A percentile compares a stretch with the other conserved stretches of the same genome.
Evolutionary conservation across 2,888 invertebrate genomes (phyloP).

Genomic region (Ichneumoninae sp.): DNA sequence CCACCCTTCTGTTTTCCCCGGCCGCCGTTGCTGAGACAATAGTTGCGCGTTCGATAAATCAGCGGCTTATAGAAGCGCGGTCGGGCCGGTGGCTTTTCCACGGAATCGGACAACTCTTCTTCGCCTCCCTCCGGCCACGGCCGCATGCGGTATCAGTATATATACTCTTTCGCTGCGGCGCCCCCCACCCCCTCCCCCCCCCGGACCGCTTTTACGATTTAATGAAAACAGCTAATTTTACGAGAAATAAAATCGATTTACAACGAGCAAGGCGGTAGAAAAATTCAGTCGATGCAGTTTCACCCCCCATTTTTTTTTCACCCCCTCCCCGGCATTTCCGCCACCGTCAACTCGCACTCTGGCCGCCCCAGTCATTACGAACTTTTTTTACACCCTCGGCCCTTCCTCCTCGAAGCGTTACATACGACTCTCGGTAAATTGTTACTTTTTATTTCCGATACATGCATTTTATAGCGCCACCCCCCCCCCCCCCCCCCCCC

Average conservation of each 20-base stretch:
- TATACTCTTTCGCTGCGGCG: conserved; percentile 36
- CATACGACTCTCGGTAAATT: conserved; percentile 64
- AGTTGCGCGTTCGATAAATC: conserved; percentile 71
- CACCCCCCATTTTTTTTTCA: conserved; percentile 30
- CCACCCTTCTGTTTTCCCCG: conserved; percentile 55
- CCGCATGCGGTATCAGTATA: conserved; percentile 1
- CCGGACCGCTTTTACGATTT: conserved; percentile 60
- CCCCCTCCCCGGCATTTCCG: conserved; percentile 33
- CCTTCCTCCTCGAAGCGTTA: conserved; percentile 45
- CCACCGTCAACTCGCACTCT: conserved; percentile 15
- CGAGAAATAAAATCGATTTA: conserved; percentile 70
- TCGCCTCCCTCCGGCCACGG: conserved; percentile 17
- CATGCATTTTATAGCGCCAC: conserved; percentile 30
- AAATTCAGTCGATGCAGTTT: conserved; percentile 56
- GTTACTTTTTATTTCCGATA: conserved; percentile 56
- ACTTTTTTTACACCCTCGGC: conserved; percentile 53
- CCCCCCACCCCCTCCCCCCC: neutral
- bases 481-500: neutral
- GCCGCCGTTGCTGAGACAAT: conserved; percentile 64
- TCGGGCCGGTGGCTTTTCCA: conserved; percentile 56
- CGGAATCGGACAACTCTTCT: conserved; percentile 65
- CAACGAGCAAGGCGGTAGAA: conserved; percentile 28
- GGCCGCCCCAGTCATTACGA: conserved; percentile 50
- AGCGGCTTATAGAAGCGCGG: conserved; percentile 67
- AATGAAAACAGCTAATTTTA: conserved; percentile 74